Evolutionary conservation across 2,113 vertebrate genomes (phyloP).

Genomic region (Elachura formosa): DNA sequence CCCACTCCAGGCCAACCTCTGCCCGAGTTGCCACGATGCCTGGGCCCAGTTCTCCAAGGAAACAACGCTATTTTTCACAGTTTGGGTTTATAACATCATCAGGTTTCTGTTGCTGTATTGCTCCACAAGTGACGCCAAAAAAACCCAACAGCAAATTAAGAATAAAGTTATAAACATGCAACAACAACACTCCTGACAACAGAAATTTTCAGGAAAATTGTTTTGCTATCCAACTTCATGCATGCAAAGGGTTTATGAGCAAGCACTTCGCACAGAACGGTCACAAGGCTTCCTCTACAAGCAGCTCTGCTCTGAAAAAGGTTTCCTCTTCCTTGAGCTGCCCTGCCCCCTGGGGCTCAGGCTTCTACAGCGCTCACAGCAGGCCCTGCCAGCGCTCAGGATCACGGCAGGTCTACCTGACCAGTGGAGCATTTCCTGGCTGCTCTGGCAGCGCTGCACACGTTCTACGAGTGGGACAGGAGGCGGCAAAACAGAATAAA

Average conservation of each 20-base stretch:
- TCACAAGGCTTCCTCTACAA: neutral
- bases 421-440: neutral
- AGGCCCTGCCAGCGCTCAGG: neutral
- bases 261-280: neutral
- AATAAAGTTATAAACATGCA: neutral
- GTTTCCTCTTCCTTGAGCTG: neutral
- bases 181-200: too few species aligned
- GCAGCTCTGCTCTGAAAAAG: neutral
- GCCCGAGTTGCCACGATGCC: accelerated
- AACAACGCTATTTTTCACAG: accelerated
- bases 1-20: accelerated
- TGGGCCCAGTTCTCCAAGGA: accelerated
- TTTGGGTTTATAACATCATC: accelerated
- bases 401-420: neutral
- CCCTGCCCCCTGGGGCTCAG: neutral
- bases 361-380: neutral
- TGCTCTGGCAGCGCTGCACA: neutral
- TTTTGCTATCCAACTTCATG: neutral
- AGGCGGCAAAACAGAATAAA: neutral
- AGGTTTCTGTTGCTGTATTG: too few species aligned
- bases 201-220: neutral
- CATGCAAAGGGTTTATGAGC: neutral
- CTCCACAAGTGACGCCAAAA: neutral
- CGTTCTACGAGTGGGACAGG: neutral
- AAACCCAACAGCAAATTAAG: neutral